These are phyloP conservation scores for Pionites leucogaster DNA, from an alignment of 2,113 vertebrate genomes.

Conservation along the genomic window DNA sequence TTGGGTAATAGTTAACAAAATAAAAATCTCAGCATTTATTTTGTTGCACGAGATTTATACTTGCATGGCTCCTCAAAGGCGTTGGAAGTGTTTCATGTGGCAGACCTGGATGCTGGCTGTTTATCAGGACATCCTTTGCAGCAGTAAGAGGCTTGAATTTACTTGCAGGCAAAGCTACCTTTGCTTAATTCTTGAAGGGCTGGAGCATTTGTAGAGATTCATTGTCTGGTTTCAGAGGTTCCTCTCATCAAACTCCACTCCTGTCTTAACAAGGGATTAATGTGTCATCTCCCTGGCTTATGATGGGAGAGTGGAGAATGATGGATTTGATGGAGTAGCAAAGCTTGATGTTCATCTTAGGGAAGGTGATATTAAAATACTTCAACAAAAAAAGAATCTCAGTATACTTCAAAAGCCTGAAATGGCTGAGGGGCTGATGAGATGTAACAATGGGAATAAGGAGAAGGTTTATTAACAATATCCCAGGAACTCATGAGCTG, in stretches of 20 bases:
- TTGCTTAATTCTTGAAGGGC: not conserved
- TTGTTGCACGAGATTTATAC: not conserved
- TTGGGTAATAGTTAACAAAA: not conserved
- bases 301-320: not conserved
- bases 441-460: conserved; percentile 11
- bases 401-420: conserved; percentile 4
- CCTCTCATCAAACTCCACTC: not conserved
- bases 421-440: not conserved
- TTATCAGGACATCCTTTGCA: not conserved
- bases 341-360: not conserved
- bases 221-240: not conserved
- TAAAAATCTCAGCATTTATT: not conserved
- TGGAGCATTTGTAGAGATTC: not conserved
- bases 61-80: not conserved
- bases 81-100: not conserved
- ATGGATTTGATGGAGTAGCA: not conserved
- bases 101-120: not conserved
- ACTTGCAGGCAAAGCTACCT: not conserved
- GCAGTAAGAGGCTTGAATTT: not conserved
- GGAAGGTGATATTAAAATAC: conserved; percentile 11
- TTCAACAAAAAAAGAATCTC: not conserved
- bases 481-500: conserved; percentile 9
- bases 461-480: conserved; percentile 49
- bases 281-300: not conserved
- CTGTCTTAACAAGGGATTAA: conserved; percentile 9